Conservation (phyloP, 2,888 invertebrate species). For the Labia minor region DNA sequence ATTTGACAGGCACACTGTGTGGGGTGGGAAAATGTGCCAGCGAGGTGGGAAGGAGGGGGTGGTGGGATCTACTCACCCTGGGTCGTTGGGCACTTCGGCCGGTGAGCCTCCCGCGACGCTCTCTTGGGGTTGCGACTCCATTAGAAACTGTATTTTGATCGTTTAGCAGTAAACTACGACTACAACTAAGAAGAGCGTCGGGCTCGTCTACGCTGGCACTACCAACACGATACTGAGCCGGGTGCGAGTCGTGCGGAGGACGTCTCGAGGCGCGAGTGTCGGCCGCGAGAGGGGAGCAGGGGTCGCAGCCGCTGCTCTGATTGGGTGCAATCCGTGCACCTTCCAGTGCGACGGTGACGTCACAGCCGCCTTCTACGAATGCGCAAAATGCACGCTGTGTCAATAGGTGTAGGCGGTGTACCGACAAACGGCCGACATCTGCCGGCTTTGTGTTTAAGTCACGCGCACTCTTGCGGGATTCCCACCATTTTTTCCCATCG, state of each 20-base stretch:
- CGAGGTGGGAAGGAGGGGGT: conserved; percentile 4
- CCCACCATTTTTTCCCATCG: too few species aligned
- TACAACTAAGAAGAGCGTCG: conserved; percentile 43
- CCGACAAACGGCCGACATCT: background rate
- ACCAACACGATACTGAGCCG: conserved; percentile 55
- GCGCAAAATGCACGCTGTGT: conserved; percentile 19
- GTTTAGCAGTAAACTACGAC: conserved; percentile 43
- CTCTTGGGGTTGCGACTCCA: conserved; percentile 72
- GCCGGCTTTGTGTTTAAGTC: background rate
- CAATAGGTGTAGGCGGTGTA: background rate
- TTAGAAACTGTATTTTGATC: conserved; percentile 33
- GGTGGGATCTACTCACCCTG: conserved; percentile 55
- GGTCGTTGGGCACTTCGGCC: conserved; percentile 88
- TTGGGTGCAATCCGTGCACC: conserved; percentile 40
- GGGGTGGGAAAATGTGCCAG: conserved; percentile 31
- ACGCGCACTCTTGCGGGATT: background rate
- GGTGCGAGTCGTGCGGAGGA: conserved; percentile 13
- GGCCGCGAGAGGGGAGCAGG: conserved; percentile 25
- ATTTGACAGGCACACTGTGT: conserved; percentile 17
- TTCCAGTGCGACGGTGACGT: conserved; percentile 35
- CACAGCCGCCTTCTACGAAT: conserved; percentile 21
- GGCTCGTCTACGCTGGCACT: conserved; percentile 52
- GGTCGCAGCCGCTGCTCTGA: conserved; percentile 38
- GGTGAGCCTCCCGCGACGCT: conserved; percentile 65
- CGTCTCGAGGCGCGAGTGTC: conserved; percentile 20